These are phyloP conservation scores for Mimumesa dahlbomi DNA, from an alignment of 2,888 invertebrate genomes.

Conservation along the genomic window DNA sequence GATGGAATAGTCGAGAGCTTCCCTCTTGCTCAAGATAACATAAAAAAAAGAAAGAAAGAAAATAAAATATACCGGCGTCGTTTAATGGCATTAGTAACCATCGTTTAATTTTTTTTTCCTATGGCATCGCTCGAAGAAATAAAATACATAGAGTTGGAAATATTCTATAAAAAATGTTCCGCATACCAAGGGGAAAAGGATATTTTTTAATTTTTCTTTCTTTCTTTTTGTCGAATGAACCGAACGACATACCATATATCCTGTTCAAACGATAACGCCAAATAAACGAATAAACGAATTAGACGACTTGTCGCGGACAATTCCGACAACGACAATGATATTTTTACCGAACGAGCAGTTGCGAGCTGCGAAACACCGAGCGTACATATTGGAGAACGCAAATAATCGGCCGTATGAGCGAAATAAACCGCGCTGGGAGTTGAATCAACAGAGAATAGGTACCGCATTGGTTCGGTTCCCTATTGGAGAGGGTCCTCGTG, in stretches of 20 bases:
- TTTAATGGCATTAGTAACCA: too few relatives aligned
- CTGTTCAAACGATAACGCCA: background rate
- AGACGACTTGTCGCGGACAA: conserved; percentile 38
- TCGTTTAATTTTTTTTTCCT: too few relatives aligned
- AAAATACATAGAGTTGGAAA: too few relatives aligned
- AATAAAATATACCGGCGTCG: too few relatives aligned
- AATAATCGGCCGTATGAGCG: conserved; percentile 45
- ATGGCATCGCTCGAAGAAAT: too few relatives aligned
- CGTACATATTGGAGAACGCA: conserved; percentile 37
- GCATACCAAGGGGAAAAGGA: too few relatives aligned
- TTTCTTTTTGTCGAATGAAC: conserved; percentile 12
- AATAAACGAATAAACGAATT: conserved; percentile 31
- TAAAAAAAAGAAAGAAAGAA: too few relatives aligned
- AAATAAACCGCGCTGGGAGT: conserved; percentile 47
- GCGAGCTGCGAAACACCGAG: conserved; percentile 35
- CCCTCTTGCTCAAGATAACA: conserved; percentile 1
- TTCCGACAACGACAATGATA: conserved; percentile 39
- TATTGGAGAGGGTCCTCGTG: conserved; percentile 40
- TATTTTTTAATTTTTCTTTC: too few relatives aligned
- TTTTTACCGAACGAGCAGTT: conserved; percentile 42
- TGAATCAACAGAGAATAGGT: conserved; percentile 48
- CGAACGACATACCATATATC: background rate
- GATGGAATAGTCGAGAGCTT: background rate
- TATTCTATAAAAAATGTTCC: too few relatives aligned
- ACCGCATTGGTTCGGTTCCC: conserved; percentile 41